Evolutionary conservation across 2,113 vertebrate species (phyloP).

Genomic region (Trogon melanurus): DNA sequence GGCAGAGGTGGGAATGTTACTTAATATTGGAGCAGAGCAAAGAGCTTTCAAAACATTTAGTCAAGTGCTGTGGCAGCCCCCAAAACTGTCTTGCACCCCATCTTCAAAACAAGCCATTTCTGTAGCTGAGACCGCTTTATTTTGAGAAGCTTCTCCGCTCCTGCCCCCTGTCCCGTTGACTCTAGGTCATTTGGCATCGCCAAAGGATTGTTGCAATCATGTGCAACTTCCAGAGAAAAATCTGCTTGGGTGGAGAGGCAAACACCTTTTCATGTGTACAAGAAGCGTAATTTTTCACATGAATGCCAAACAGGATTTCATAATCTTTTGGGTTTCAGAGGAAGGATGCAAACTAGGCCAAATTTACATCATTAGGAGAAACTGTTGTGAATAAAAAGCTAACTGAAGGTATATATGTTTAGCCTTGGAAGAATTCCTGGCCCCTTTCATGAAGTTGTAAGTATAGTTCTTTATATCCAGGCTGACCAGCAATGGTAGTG

Average conservation of each 20-base stretch:
- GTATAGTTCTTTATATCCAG: not conserved
- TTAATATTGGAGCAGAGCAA: not conserved
- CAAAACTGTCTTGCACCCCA: fast-evolving
- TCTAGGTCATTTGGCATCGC: not conserved
- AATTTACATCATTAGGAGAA: slow-evolving; percentile 10
- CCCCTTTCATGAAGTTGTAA: not conserved
- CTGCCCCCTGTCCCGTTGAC: not conserved
- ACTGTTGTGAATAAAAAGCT: not conserved
- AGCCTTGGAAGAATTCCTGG: not conserved
- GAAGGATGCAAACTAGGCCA: not conserved
- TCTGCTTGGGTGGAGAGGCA: not conserved
- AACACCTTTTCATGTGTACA: not conserved
- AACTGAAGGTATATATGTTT: not conserved
- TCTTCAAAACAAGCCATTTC: not conserved
- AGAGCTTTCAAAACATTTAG: not conserved
- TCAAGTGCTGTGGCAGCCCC: not conserved
- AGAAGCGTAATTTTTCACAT: not conserved
- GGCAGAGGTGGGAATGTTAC: not conserved
- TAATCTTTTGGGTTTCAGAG: slow-evolving; percentile 23
- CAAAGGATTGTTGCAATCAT: not conserved
- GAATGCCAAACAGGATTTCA: not conserved
- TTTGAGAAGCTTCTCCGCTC: not conserved
- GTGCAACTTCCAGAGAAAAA: not conserved
- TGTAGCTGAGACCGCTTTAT: not conserved
- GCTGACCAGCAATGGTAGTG: not conserved